phyloP scores from a whole-genome alignment of 2,888 invertebrate species.

The Agrotis ipsilon region DNA sequence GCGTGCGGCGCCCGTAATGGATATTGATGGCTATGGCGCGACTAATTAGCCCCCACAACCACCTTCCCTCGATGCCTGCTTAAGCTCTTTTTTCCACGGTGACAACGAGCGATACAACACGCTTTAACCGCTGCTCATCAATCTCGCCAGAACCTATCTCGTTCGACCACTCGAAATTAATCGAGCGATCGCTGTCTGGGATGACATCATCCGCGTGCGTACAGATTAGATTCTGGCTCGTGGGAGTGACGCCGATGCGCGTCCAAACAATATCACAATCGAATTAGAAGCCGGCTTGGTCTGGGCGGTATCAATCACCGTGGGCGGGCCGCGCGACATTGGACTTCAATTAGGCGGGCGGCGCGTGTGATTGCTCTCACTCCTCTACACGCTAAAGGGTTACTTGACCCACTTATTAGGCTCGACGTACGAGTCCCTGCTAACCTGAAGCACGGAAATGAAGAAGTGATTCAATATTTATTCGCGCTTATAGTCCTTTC shows the following conservation, averaged over 20 bases:
- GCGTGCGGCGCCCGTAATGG: constrained; percentile 90
- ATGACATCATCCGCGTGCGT: constrained; percentile 79
- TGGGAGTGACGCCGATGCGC: constrained; percentile 79
- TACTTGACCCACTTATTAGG: constrained; percentile 89
- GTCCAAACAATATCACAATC: constrained; percentile 88
- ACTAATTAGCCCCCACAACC: constrained; percentile 87
- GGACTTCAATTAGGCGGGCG: constrained; percentile 91
- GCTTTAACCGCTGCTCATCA: constrained; percentile 74
- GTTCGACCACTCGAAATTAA: constrained; percentile 73
- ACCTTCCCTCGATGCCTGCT: constrained; percentile 75
- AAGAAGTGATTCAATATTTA: constrained; percentile 79
- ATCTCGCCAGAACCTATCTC: constrained; percentile 76
- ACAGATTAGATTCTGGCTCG: constrained; percentile 75
- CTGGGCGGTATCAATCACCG: constrained; percentile 89
- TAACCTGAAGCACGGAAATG: constrained; percentile 80
- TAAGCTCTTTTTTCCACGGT: constrained; percentile 73
- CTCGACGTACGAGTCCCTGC: constrained; percentile 79
- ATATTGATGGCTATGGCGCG: constrained; percentile 89
- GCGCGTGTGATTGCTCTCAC: constrained; percentile 88
- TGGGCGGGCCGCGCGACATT: constrained; percentile 89
- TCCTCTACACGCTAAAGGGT: constrained; percentile 87
- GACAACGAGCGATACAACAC: constrained; percentile 73
- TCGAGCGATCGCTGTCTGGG: constrained; percentile 72
- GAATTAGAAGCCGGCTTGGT: constrained; percentile 85
- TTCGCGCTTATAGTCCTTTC: constrained; percentile 45